Evolutionary conservation across 2,888 invertebrate species (phyloP), one percentile per base, ranked within the genome.

Genomic region (Oscheius myriophilus): DNA sequence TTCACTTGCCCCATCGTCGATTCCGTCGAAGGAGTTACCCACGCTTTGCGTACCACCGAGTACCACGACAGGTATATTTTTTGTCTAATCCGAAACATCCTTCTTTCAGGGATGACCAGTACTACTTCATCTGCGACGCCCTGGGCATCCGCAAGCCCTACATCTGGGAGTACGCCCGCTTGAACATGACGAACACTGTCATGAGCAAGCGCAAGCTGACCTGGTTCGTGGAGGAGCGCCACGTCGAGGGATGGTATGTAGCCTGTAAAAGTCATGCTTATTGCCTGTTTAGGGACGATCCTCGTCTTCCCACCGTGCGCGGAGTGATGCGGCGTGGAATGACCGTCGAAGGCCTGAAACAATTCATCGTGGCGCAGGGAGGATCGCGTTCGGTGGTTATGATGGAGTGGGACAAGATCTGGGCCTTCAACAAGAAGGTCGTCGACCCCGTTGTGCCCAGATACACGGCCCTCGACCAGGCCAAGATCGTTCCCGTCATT

Each of bases 341-440:
- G 94, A 94, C 96, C 0, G 95, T 98, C 51, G 95, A 97, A 87
- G 97, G 95, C 0, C 89, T 98, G 58, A 92, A 93, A 80, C 94
- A 96, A 89, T 98, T 98, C 87, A 97, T 98, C 74, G 92, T 94
- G 70, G 95, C 97, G 16, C 98, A 90, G 90, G 98, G 98, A 65
- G 96, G 96, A 57, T 96, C 96, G 58, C 91, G 93, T 70, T 94
- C 96, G 0, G 96, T 98, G 9, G 96, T 96, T 2, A 94, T 95
- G 88, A 99, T 99, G 98, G 96, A 96, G 88, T 99, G 98, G 98
- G 98, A 99, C 88, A 99, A 99, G 89, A 96, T 99, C 82, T 99
- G 98, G 98, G 92, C 97, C 14, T 93, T 97, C 86, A 99, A 99
- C 87, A 97, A 96, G 87, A 98, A 98, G 91, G 92, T 95, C 1